Base-by-base conservation (phyloP, 2,888 invertebrate species). In the Platypus cylindrus region DNA sequence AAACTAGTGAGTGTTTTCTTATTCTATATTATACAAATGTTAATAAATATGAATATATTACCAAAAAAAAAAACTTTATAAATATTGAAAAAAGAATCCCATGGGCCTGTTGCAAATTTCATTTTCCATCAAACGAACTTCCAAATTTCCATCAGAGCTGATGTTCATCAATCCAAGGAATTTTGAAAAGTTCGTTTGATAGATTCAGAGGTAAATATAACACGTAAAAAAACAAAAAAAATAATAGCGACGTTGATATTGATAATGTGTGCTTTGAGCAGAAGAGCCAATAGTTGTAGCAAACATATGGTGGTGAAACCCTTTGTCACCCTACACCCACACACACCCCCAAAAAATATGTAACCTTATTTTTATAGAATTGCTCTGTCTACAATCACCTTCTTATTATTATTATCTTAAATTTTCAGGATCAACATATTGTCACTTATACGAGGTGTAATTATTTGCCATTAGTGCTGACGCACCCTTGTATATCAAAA, bases 291-390 rank as follows among this genome's bases (percentile, higher is more conserved):
- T 58, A 62, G 31, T 43, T 59, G 59, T 59, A 60, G 59, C 59
- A 60, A 59, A 62, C 59, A 60, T 55, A 55, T 56, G 60, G 60
- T 59, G 59, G 37, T 32, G 35, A 34, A 59, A 59, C 59, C 57
- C 58, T 52, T 55, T 53, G 56, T 54, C 60, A 59, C 57, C 60
- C 58, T 59, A 60, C 60, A 57, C 59, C 59, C 62, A 60, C 56
- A 59, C 58, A 58, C 52, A 43, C n/a, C n/a, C 51, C 50, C 53
- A 54, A 56, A 57, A 57, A 59, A 57, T 56, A 57, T 52, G 56
- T 56, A 60, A 55, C 55, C 37, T 39, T 38, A 39, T 11, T 32
- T 35, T 17, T 12, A 5, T 31, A 9, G 30, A 28, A 30, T 17
- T n/a, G n/a, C n/a, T n/a, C n/a, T n/a, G n/a, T n/a, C n/a, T n/a